Base-by-base conservation (phyloP, 2,888 invertebrate species). In the Papilio demoleus region DNA sequence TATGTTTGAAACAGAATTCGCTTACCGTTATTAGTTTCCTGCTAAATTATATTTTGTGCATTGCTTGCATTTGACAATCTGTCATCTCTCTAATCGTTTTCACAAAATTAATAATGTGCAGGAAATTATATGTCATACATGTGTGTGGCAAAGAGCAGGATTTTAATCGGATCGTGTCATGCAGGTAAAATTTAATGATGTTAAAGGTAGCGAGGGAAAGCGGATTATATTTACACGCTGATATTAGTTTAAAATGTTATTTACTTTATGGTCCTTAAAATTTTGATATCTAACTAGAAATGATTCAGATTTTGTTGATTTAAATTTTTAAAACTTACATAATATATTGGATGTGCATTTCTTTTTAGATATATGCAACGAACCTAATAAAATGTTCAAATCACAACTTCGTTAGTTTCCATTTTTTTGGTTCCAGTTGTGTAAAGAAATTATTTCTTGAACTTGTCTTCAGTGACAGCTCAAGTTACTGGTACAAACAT, bases 141-240 rank as follows among this genome's bases (percentile, higher is more conserved):
- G 24, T 3, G 27, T 14, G 14, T 50, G 14, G 17, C 47, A 50
- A n/a, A 14, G 50, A 5, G 27, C 27, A 27, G 14, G 8, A 50
- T 50, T 50, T 27, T 27, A 50, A 50, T 50, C 27, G 50, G 50
- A 50, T 50, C 50, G 2, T 50, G 50, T 27, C 14, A 50, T 50
- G 24, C 50, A n/a, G n/a, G 5, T 12, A 45, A 45, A 11, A 24
- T 50, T 50, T n/a, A 50, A 50, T 27, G 27, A 50, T n/a, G 50
- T 50, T 50, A 50, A 27, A 50, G 50, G 27, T 27, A 27, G 24
- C 11, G 24, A 50, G 14, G 24, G 12, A 14, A 24, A 50, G 9
- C 24, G 27, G 50, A 50, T 27, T 50, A 50, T 50, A 27, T 27
- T 22, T 12, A 22, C 9, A 11, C n/a, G 24, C 19, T 47, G 3